Percentiles rank a stretch among this genome's conserved stretches.
These are phyloP conservation scores for Cyprinodon variegatus DNA, from an alignment of 2,113 vertebrate genomes.

Conservation along the genomic window DNA sequence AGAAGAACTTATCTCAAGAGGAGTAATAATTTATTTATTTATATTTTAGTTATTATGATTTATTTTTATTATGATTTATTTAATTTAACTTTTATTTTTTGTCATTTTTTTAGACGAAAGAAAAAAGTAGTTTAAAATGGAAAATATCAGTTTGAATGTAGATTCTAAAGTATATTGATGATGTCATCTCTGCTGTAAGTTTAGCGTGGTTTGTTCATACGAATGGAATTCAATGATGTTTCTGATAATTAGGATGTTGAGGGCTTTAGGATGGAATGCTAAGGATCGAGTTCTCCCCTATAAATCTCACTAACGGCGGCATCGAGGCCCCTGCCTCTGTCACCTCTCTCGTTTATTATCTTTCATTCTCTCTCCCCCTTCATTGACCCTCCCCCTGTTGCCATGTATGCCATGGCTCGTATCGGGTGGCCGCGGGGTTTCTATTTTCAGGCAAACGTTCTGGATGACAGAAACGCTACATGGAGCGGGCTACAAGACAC, in stretches of 20 bases:
- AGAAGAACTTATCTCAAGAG: too few relatives aligned
- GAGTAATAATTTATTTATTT: too few relatives aligned
- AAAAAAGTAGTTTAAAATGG: too few relatives aligned
- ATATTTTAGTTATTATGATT: too few relatives aligned
- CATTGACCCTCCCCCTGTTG: slow-evolving; percentile 80
- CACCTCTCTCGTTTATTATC: slow-evolving; percentile 28
- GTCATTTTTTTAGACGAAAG: too few relatives aligned
- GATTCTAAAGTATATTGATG: too few relatives aligned
- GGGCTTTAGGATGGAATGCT: not conserved
- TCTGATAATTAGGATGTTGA: slow-evolving; percentile 1
- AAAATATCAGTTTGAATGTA: too few relatives aligned
- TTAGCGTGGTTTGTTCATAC: not conserved
- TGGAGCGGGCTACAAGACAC: slow-evolving; percentile 78
- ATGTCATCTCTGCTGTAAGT: not conserved
- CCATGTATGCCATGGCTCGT: slow-evolving; percentile 87
- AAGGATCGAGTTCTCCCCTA: slow-evolving; percentile 20
- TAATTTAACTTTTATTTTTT: too few relatives aligned
- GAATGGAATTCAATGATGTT: not conserved
- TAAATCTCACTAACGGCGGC: slow-evolving; percentile 73
- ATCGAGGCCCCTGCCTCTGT: slow-evolving; percentile 42
- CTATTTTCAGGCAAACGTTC: slow-evolving; percentile 90
- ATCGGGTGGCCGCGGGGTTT: slow-evolving; percentile 84
- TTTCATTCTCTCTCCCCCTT: slow-evolving; percentile 29
- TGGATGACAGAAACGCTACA: slow-evolving; percentile 89
- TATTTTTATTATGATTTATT: too few relatives aligned